A percentile compares a stretch with the other conserved stretches of the same genome.
phyloP scores from a whole-genome alignment of 2,113 vertebrate genomes.

The Pyrgilauda ruficollis region DNA sequence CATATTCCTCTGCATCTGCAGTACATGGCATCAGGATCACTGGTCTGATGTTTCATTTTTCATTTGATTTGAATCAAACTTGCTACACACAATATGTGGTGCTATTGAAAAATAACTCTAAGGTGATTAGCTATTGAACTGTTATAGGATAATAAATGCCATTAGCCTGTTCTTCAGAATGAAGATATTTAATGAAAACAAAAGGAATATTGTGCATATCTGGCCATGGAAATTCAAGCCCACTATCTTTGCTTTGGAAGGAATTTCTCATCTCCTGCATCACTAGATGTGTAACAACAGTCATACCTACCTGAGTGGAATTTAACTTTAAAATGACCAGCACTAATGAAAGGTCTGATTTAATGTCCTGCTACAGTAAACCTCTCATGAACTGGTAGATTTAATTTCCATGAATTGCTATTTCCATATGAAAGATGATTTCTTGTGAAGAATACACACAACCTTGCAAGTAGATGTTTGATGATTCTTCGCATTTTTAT shows the following conservation, averaged over 20 bases:
- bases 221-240: background rate
- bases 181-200: background rate
- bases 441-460: background rate
- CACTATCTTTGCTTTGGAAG: background rate
- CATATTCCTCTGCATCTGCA: background rate
- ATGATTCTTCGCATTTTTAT: background rate
- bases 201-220: background rate
- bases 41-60: background rate
- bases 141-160: background rate
- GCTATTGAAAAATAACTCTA: background rate
- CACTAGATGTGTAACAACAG: background rate
- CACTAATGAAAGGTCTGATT: background rate
- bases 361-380: background rate
- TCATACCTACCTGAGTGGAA: background rate
- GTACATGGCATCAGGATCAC: background rate
- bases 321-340: background rate
- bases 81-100: background rate
- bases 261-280: background rate
- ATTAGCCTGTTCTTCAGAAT: background rate
- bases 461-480: background rate
- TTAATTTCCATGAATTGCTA: background rate
- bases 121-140: background rate
- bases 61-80: background rate
- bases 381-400: background rate
- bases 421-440: background rate